phyloP scores from a whole-genome alignment of 2,797 vertebrate genomes.

The Coluber constrictor region DNA sequence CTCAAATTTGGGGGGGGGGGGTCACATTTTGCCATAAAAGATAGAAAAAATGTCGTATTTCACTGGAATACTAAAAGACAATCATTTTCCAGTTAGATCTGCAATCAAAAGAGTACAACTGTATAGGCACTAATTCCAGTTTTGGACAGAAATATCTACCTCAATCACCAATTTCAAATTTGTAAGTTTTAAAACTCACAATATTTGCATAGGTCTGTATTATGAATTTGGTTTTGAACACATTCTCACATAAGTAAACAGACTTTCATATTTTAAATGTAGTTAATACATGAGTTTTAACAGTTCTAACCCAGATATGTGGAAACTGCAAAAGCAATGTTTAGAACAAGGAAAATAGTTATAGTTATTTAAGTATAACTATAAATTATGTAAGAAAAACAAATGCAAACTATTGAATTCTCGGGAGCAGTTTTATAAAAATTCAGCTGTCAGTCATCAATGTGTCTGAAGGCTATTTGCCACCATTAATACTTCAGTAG shows the following conservation, averaged over 20 bases:
- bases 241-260: neutral
- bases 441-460: neutral
- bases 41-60: slow-evolving; percentile 13
- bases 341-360: neutral
- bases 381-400: neutral
- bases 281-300: neutral
- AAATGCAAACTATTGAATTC: neutral
- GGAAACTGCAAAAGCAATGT: neutral
- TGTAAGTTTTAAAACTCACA: slow-evolving; percentile 7
- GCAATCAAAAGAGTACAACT: neutral
- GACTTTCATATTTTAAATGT: neutral
- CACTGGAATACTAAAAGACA: slow-evolving; percentile 10
- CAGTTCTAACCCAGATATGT: neutral
- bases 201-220: slow-evolving; percentile 25
- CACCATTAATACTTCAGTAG: neutral
- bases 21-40: neutral
- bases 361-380: neutral
- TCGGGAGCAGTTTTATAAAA: neutral
- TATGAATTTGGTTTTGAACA: neutral
- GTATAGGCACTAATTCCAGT: slow-evolving; percentile 16
- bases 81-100: slow-evolving; percentile 9
- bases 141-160: neutral
- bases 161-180: slow-evolving; percentile 1
- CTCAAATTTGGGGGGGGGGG: neutral
- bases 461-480: neutral